phyloP scores from a whole-genome alignment of 2,797 vertebrate species.

The Lacerta agilis region DNA sequence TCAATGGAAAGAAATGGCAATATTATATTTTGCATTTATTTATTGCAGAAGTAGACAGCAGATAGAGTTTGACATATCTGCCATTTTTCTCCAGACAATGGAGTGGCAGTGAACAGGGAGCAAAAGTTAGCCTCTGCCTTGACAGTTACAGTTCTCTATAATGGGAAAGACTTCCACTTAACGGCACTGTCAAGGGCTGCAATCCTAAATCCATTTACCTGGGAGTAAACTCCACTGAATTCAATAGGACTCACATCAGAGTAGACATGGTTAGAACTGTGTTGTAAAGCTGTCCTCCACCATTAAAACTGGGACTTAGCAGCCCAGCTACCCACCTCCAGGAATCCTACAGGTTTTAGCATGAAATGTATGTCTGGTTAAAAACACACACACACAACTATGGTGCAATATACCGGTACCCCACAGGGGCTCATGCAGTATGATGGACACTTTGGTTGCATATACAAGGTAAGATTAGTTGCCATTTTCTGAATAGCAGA shows the following conservation, averaged over 20 bases:
- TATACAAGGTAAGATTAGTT: neutral
- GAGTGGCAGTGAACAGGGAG: neutral
- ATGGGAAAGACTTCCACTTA: neutral
- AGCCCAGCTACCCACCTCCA: neutral
- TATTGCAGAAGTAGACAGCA: too few species aligned
- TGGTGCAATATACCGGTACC: neutral
- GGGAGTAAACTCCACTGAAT: too few species aligned
- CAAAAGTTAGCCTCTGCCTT: neutral
- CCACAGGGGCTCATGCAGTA: neutral
- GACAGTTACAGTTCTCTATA: neutral
- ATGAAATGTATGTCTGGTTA: neutral
- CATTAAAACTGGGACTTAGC: neutral
- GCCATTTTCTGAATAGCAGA: neutral
- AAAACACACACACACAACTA: neutral
- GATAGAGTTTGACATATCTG: constrained; percentile 1
- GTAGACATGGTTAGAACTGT: too few species aligned
- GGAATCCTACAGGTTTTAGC: neutral
- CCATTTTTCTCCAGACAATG: neutral
- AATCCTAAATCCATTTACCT: too few species aligned
- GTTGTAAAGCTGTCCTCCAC: neutral
- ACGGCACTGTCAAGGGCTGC: neutral
- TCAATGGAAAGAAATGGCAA: too few species aligned
- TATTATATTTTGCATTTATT: too few species aligned
- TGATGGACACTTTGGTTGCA: neutral
- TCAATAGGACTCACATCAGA: too few species aligned